Base-by-base conservation (phyloP, 2,888 invertebrate species). In the Hanleya hanleyi region DNA sequence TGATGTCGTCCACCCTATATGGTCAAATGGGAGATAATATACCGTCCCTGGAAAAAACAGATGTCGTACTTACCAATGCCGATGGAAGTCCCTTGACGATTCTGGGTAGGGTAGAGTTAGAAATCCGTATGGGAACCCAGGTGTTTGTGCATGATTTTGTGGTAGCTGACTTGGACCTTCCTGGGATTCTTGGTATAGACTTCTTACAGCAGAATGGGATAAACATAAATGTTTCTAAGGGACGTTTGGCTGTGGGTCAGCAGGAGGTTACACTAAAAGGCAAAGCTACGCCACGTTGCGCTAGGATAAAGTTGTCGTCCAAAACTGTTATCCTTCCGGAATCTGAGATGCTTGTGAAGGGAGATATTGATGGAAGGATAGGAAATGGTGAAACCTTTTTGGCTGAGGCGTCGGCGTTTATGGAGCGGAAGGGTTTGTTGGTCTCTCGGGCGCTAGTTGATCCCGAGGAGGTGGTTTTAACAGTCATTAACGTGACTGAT, bases 181-280 rank as follows among this genome's bases (percentile, higher is more conserved):
- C 68, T 38, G 75, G 65, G 33, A 66, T 78, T 50, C 61, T 75
- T 37, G 78, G 76, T 12, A 71, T 62, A 66, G 76, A 76, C 64
- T 76, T 77, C 36, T 35, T 75, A 26, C 67, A 73, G 26, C 67
- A 78, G 38, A 69, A 57, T 71, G 71, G 73, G 68, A 70, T 71
- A 36, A 62, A 37, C 18, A 47, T 76, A 22, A 74, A 68, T 41
- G 70, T 74, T 64, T 68, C 67, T 9, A 71, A 73, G 36, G 64
- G 41, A 51, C 7, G 51, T 22, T 51, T 51, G 22, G 26, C 22
- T 22, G 74, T 68, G n/a, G 61, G 51, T 9, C 57, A 65, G 50
- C 57, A 70, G 29, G 72, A 37, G 35, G 62, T 75, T 26, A 70
- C 69, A 26, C 47, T 75, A n/a, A 3, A 51, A 1, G 67, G 68